Conservation (phyloP, 2,113 vertebrate species). For the Nanorana parkeri region DNA sequence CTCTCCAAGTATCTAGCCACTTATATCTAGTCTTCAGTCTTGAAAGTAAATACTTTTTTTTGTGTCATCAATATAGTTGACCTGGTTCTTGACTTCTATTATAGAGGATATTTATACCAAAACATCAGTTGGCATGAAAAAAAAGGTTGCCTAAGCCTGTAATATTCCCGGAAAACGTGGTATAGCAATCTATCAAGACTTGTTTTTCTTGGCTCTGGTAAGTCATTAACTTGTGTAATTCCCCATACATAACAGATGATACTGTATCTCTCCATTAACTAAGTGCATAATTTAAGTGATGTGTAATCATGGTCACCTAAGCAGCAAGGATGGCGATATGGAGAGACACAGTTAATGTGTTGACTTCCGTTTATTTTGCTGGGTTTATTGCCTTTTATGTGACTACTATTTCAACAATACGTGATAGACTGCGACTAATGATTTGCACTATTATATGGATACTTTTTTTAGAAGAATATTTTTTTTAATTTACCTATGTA, state of each 20-base stretch:
- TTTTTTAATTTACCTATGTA: no score
- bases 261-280: conserved; percentile 47
- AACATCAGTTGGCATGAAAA: no score
- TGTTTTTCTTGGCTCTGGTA: conserved; percentile 16
- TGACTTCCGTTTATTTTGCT: conserved; percentile 17
- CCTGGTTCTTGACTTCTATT: no score
- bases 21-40: no score
- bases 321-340: conserved; percentile 26
- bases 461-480: no score
- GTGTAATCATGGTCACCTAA: conserved; percentile 13
- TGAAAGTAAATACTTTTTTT: no score
- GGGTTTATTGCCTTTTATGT: neutral
- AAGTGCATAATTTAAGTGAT: conserved; percentile 35
- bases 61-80: no score
- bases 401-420: neutral
- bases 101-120: no score
- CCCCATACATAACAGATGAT: conserved; percentile 38
- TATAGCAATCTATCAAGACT: no score
- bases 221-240: conserved; percentile 41
- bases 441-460: neutral
- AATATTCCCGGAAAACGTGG: no score
- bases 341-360: conserved; percentile 21
- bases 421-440: neutral
- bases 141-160: no score
- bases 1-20: no score